phyloP scores from a whole-genome alignment of 2,888 invertebrate species.

The Cyaniris semiargus region DNA sequence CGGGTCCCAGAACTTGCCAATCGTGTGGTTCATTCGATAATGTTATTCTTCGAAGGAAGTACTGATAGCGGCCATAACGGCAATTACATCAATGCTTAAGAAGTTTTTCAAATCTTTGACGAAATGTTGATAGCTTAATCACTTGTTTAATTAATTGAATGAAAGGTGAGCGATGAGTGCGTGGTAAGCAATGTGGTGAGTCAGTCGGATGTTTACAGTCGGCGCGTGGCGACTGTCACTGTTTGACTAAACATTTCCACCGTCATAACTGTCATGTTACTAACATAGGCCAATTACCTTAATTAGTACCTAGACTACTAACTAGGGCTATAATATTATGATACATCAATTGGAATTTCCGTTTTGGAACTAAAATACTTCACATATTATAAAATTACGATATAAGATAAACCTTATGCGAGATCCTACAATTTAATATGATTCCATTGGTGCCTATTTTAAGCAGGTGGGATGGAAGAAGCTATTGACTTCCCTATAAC shows the following conservation, averaged over 20 bases:
- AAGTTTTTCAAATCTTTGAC: background rate
- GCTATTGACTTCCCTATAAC: no score
- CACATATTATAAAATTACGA: no score
- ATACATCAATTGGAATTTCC: background rate
- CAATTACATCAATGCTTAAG: no score
- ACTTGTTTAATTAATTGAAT: background rate
- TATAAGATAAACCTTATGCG: no score
- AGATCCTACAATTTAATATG: no score
- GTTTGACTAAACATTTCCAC: conserved; percentile 71
- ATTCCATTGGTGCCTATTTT: no score
- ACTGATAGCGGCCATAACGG: no score
- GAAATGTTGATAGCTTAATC: background rate
- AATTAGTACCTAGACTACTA: background rate
- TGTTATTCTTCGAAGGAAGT: no score
- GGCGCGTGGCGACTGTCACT: conserved; percentile 74
- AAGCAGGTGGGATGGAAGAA: no score
- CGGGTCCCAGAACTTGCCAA: no score
- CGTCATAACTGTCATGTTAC: conserved; percentile 52
- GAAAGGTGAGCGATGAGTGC: background rate
- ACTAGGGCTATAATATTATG: background rate
- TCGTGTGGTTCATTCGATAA: no score
- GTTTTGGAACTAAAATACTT: background rate
- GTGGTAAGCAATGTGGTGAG: conserved; percentile 44
- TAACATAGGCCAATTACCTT: conserved; percentile 36
- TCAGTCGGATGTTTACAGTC: conserved; percentile 62